phyloP scores from a whole-genome alignment of 2,113 vertebrate species.

The Halichoerus grypus region DNA sequence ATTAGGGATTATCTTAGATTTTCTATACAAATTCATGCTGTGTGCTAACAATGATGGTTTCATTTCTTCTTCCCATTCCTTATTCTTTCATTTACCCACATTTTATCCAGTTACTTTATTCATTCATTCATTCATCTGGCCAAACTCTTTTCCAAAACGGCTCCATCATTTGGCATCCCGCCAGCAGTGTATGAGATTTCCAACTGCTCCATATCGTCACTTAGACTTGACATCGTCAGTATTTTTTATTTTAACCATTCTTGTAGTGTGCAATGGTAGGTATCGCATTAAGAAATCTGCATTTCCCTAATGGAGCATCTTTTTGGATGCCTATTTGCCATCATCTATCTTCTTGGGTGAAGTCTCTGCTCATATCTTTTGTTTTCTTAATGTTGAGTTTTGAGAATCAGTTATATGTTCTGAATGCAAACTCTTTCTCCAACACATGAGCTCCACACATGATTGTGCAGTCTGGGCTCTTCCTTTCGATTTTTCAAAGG shows the following conservation, averaged over 20 bases:
- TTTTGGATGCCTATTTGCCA: not conserved
- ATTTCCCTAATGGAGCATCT: not conserved
- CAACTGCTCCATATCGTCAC: accelerated
- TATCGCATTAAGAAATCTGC: no score
- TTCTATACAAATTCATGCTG: not conserved
- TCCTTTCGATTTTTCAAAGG: not conserved
- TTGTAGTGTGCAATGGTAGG: accelerated
- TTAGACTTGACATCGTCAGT: accelerated
- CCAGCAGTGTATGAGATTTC: accelerated
- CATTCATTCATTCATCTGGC: not conserved
- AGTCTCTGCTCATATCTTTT: not conserved
- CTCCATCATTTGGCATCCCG: accelerated
- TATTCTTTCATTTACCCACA: not conserved
- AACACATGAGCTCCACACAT: not conserved
- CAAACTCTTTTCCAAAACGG: not conserved
- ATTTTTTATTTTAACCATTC: not conserved
- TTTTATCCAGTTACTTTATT: not conserved
- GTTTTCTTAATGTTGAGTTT: not conserved
- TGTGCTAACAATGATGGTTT: not conserved
- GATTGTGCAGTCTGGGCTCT: no score
- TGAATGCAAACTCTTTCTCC: accelerated
- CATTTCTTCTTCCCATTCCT: not conserved
- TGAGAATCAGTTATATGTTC: accelerated
- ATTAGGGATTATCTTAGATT: not conserved
- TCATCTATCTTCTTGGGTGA: not conserved